A percentile compares a stretch with the other conserved stretches of the same genome.
phyloP scores from a whole-genome alignment of 2,797 vertebrate species.

The Catamblyrhynchus diadema region DNA sequence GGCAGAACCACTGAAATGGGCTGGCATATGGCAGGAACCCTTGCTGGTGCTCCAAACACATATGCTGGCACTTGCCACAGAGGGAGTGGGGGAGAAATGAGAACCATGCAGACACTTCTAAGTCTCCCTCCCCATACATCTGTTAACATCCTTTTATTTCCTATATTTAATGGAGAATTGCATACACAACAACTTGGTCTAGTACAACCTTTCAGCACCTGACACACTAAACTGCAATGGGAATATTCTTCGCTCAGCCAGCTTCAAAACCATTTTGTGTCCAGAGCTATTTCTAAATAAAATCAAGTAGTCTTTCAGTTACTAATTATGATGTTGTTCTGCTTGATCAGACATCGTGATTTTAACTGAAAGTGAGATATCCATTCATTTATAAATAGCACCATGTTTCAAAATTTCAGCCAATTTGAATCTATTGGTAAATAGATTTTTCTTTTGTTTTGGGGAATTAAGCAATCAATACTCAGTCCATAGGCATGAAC shows the following conservation, averaged over 20 bases:
- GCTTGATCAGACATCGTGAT: not conserved
- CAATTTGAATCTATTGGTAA: not conserved
- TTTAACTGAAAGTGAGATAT: not conserved
- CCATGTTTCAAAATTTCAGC: not conserved
- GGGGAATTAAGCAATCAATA: not conserved
- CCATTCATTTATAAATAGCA: not conserved
- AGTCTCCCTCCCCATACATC: not conserved
- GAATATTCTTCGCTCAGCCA: not conserved
- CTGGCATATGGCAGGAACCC: conserved; percentile 23
- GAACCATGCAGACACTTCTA: not conserved
- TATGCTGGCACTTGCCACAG: not conserved
- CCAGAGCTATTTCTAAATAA: not conserved
- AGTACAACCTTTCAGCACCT: not conserved
- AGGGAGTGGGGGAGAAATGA: not conserved
- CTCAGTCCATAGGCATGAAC: not conserved
- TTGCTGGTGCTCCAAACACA: not conserved
- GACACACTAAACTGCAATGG: not conserved
- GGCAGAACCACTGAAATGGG: not conserved
- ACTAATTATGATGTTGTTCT: not conserved
- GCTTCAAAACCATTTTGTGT: not conserved
- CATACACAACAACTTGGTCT: not conserved
- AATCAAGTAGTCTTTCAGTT: not conserved
- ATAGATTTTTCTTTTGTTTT: not conserved
- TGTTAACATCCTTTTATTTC: not conserved
- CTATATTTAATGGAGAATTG: not conserved